These are phyloP conservation scores for Dendrolimus houi DNA, from an alignment of 2,888 invertebrate genomes.

Conservation along the genomic window DNA sequence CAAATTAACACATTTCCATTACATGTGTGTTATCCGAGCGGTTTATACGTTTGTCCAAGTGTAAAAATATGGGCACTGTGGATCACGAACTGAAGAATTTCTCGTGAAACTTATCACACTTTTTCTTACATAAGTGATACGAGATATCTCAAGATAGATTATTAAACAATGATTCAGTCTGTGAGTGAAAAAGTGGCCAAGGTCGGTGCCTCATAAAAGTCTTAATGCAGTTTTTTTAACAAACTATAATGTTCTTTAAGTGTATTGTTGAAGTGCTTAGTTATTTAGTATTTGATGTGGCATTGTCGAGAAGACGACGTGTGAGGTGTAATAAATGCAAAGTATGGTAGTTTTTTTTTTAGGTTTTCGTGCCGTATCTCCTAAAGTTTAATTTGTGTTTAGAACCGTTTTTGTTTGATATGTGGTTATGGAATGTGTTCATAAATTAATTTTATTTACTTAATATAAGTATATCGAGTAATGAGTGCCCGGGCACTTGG, in stretches of 20 bases:
- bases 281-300: slow-evolving; percentile 39
- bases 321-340: slow-evolving; percentile 19
- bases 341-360: slow-evolving; percentile 12
- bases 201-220: slow-evolving; percentile 27
- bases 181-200: slow-evolving; percentile 30
- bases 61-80: neutral
- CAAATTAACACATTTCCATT: slow-evolving; percentile 1
- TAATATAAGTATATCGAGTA: too few relatives aligned
- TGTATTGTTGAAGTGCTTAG: slow-evolving; percentile 39
- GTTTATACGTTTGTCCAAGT: neutral
- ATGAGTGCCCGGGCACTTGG: too few relatives aligned
- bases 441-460: too few relatives aligned
- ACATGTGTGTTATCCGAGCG: neutral
- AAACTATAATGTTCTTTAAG: slow-evolving; percentile 31
- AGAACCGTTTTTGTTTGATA: too few relatives aligned
- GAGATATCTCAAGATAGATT: slow-evolving; percentile 20
- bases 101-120: neutral
- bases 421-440: too few relatives aligned
- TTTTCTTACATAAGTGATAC: neutral
- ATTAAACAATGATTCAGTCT: slow-evolving; percentile 47
- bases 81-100: neutral
- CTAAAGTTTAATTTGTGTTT: too few relatives aligned
- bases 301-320: slow-evolving; percentile 20
- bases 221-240: slow-evolving; percentile 19
- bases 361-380: neutral